phyloP scores from a whole-genome alignment of 2,113 vertebrate genomes.

The Callospermophilus lateralis region DNA sequence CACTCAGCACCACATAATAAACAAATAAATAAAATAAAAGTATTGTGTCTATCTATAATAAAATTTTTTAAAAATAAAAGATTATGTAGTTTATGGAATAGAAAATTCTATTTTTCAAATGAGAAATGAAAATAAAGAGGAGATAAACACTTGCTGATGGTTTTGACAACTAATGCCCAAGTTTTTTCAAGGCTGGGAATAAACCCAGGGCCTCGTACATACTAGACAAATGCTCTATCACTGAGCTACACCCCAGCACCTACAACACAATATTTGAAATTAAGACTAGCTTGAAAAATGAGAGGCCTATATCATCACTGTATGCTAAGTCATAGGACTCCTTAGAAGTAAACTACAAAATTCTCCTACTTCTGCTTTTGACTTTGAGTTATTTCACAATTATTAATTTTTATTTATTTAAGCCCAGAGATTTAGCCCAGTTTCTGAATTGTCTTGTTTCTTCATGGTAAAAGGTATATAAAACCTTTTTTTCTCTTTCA shows the following conservation, averaged over 20 bases:
- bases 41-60: too few species aligned
- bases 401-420: constrained; percentile 47
- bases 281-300: background rate
- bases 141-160: background rate
- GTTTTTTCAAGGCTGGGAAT: background rate
- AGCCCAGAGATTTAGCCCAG: constrained; percentile 9
- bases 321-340: background rate
- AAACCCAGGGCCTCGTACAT: background rate
- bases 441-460: constrained; percentile 53
- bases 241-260: background rate
- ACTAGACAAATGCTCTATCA: background rate
- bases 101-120: constrained; percentile 24
- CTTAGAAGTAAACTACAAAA: background rate
- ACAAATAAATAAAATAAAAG: too few species aligned
- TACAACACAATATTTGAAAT: background rate
- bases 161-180: background rate
- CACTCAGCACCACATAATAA: too few species aligned
- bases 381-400: constrained; percentile 8
- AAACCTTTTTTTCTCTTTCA: background rate
- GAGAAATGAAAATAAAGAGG: constrained; percentile 21
- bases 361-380: background rate
- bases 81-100: background rate
- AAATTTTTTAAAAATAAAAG: background rate
- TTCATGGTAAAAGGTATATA: constrained; percentile 45
- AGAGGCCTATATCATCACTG: background rate